These are phyloP conservation scores for Sycophila texana DNA, from an alignment of 2,888 invertebrate genomes.

Conservation along the genomic window DNA sequence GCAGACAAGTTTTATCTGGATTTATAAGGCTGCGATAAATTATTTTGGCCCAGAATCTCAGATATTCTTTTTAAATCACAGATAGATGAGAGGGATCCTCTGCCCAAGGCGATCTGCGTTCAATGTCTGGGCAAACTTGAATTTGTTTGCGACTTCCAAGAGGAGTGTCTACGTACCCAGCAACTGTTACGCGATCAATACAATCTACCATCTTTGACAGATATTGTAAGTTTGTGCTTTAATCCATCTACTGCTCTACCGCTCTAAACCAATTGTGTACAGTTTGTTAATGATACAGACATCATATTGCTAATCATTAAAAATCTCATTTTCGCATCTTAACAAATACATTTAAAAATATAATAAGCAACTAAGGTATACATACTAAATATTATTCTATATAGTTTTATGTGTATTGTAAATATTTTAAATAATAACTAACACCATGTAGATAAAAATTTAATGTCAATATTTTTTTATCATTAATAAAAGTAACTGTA, in stretches of 20 bases:
- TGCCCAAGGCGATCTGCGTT: constrained; percentile 74
- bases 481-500: constrained; percentile 22
- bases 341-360: background rate
- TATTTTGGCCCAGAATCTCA: constrained; percentile 44
- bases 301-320: constrained; percentile 13
- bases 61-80: constrained; percentile 68
- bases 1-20: constrained; percentile 23
- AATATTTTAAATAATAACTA: constrained; percentile 25
- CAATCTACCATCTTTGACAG: constrained; percentile 71
- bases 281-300: constrained; percentile 25
- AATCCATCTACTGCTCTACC: constrained; percentile 62
- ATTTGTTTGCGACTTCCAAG: constrained; percentile 75
- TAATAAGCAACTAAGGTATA: background rate
- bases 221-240: constrained; percentile 69
- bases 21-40: constrained; percentile 21
- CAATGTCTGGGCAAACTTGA: constrained; percentile 75
- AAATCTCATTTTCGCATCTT: constrained; percentile 3
- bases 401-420: background rate
- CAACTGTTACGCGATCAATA: constrained; percentile 72
- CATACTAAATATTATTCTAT: background rate
- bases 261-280: constrained; percentile 46
- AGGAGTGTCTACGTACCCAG: constrained; percentile 75
- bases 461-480: constrained; percentile 11
- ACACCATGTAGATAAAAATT: constrained; percentile 15
- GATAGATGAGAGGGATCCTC: constrained; percentile 75